These are phyloP conservation scores for Andinoacara biseriatus DNA, from an alignment of 2,113 vertebrate species.

Conservation along the genomic window DNA sequence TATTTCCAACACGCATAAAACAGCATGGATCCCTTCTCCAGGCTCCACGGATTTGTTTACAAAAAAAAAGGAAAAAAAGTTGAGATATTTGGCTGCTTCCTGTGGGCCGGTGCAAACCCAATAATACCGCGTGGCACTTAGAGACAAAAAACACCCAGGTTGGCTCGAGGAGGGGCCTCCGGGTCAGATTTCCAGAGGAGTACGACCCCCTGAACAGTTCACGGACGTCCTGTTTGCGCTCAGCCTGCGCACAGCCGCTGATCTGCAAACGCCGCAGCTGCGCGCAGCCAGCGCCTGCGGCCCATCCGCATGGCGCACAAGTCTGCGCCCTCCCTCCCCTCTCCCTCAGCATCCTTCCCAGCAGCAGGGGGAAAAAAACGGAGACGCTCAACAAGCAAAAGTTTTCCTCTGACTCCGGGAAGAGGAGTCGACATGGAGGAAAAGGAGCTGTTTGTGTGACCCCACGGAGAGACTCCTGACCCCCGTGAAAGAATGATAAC, in stretches of 20 bases:
- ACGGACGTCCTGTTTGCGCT: slow-evolving; percentile 26
- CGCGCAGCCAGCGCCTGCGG: accelerated
- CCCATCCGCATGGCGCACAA: slow-evolving; percentile 39
- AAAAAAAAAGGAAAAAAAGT: not conserved
- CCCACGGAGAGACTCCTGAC: not conserved
- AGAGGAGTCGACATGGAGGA: slow-evolving; percentile 66
- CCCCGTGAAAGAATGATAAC: slow-evolving; percentile 75
- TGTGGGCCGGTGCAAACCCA: slow-evolving; percentile 35
- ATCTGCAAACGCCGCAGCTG: not conserved
- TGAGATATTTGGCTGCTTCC: slow-evolving; percentile 15
- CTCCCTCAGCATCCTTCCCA: slow-evolving; percentile 76
- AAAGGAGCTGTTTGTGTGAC: slow-evolving; percentile 46
- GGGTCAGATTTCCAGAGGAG: slow-evolving; percentile 61
- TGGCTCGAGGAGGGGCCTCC: slow-evolving; percentile 51
- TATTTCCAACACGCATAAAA: not conserved
- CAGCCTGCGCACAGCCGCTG: slow-evolving; percentile 27
- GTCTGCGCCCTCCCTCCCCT: slow-evolving; percentile 33
- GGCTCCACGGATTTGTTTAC: not conserved
- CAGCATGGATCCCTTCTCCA: not conserved
- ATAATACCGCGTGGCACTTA: slow-evolving; percentile 81
- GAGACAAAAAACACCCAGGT: slow-evolving; percentile 37
- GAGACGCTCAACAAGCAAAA: slow-evolving; percentile 72
- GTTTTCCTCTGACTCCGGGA: slow-evolving; percentile 61
- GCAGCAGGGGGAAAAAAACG: slow-evolving; percentile 17
- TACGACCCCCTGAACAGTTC: slow-evolving; percentile 37